These are phyloP conservation scores for Bos taurus DNA, from an alignment of 2,113 vertebrate genomes.

Conservation along the genomic window DNA sequence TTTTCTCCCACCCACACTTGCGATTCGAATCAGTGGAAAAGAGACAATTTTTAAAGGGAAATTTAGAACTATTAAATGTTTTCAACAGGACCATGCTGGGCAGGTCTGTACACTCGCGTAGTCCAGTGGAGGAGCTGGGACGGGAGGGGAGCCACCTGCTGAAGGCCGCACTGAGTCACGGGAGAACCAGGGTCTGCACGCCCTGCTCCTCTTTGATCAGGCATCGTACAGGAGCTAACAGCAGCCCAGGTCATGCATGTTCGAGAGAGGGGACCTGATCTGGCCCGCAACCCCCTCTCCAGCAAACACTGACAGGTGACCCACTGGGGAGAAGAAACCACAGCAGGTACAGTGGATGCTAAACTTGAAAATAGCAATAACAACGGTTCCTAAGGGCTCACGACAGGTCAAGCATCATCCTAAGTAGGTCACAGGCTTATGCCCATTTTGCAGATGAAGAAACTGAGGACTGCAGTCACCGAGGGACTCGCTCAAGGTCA, in stretches of 20 bases:
- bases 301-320: not conserved
- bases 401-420: not conserved
- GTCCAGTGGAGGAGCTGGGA: not conserved
- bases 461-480: not conserved
- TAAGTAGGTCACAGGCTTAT: not conserved
- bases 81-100: not conserved
- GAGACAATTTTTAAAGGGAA: not conserved
- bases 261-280: not conserved
- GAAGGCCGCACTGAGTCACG: not conserved
- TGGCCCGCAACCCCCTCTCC: not conserved
- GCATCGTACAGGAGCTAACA: not conserved
- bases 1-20: not conserved
- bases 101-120: accelerated
- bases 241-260: not conserved
- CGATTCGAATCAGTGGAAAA: not conserved
- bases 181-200: not conserved
- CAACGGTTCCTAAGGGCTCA: accelerated
- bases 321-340: not conserved
- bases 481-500: not conserved
- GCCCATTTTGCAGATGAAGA: not conserved
- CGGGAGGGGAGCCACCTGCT: not conserved
- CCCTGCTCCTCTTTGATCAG: not conserved
- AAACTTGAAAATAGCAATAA: not conserved
- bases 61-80: not conserved
- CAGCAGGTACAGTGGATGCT: accelerated